phyloP scores from a whole-genome alignment of 2,888 invertebrate genomes.

The Yponomeuta malinellus region DNA sequence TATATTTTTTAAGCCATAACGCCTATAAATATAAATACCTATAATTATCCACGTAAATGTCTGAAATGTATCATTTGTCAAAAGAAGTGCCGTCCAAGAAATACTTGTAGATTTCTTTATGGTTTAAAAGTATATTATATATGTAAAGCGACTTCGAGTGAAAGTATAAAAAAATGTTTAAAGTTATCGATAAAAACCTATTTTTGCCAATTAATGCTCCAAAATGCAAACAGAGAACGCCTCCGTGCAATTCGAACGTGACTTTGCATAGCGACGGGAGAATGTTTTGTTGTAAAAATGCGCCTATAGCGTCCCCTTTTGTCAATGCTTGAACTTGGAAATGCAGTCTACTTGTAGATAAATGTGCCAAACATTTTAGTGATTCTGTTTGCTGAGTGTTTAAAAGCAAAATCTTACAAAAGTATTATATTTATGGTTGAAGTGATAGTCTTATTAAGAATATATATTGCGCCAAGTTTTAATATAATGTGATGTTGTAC shows the following conservation, averaged over 20 bases:
- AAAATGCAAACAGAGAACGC: background rate
- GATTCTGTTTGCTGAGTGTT: background rate
- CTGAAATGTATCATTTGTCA: no score
- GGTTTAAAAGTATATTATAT: no score
- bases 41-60: no score
- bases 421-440: no score
- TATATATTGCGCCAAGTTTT: background rate
- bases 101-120: no score
- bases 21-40: no score
- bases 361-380: background rate
- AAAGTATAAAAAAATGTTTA: background rate
- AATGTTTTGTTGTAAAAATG: constrained; percentile 59
- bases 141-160: no score
- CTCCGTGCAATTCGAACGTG: background rate
- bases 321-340: background rate
- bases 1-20: no score
- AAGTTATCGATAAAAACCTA: background rate
- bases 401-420: no score
- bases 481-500: background rate
- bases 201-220: background rate
- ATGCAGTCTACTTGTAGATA: background rate
- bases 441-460: no score
- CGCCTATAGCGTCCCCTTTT: constrained; percentile 42
- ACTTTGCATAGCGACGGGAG: constrained; percentile 54
- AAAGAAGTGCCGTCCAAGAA: no score